Conservation (phyloP, 2,113 vertebrate genomes). For the Stegastes partitus region DNA sequence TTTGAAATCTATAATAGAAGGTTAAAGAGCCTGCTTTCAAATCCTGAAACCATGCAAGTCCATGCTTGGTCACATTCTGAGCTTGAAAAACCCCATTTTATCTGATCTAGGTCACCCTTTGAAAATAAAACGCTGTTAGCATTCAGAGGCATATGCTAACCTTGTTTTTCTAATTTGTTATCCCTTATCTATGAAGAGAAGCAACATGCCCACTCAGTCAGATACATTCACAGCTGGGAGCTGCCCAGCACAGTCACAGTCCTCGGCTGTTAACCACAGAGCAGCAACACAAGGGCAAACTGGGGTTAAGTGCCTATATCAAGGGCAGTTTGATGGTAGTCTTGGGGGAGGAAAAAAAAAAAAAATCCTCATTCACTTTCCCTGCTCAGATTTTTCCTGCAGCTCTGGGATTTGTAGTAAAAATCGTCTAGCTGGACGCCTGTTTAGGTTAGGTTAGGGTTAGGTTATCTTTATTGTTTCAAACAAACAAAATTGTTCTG, state of each 20-base stretch:
- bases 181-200: conserved; percentile 24
- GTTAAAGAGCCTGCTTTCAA: neutral
- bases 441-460: neutral
- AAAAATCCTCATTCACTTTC: conserved; percentile 29
- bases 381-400: conserved; percentile 22
- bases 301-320: conserved; percentile 60
- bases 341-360: neutral
- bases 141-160: conserved; percentile 42
- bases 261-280: conserved; percentile 38
- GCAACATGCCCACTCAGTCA: conserved; percentile 17
- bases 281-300: conserved; percentile 43
- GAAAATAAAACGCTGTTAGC: conserved; percentile 27
- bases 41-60: conserved; percentile 19
- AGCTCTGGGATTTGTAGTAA: conserved; percentile 19
- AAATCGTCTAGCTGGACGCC: conserved; percentile 23
- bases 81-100: conserved; percentile 9
- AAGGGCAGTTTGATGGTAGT: conserved; percentile 30
- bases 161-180: conserved; percentile 48
- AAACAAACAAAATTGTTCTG: too few relatives aligned
- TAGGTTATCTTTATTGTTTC: too few relatives aligned
- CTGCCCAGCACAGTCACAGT: conserved; percentile 36
- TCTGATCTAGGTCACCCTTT: conserved; percentile 48
- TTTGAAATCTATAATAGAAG: conserved; percentile 14
- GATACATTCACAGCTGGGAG: conserved; percentile 22
- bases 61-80: conserved; percentile 15